Evolutionary conservation across 64 coral and sea anemone species (phyloP).

Genomic region (Pocillopora verrucosa): DNA sequence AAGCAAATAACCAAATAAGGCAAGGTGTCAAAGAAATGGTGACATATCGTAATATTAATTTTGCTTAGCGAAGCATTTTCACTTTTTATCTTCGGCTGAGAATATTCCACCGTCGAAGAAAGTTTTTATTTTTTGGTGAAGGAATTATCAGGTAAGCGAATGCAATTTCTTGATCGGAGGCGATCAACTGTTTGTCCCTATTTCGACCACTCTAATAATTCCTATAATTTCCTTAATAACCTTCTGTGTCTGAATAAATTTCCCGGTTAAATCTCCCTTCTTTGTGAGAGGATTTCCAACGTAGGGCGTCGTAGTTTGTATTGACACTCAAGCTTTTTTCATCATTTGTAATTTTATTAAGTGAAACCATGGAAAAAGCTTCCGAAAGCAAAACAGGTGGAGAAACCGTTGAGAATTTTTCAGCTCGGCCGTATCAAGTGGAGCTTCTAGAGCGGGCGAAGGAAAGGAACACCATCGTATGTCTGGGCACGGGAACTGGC

Average conservation of each 20-base stretch:
- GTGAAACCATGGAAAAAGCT: not conserved
- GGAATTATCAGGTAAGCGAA: not conserved
- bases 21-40: too few relatives aligned
- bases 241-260: too few relatives aligned
- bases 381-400: not conserved
- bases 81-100: not conserved
- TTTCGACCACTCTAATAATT: too few relatives aligned
- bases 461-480: conserved; percentile 84
- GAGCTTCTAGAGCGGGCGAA: conserved; percentile 73
- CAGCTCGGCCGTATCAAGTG: conserved; percentile 77
- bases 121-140: not conserved
- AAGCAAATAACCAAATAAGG: too few relatives aligned
- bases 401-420: not conserved
- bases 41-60: too few relatives aligned
- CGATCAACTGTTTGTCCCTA: too few relatives aligned
- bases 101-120: not conserved
- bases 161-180: not conserved
- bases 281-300: too few relatives aligned
- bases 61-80: conserved; percentile 3
- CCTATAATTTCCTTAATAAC: too few relatives aligned
- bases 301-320: too few relatives aligned
- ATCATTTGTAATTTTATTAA: not conserved
- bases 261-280: too few relatives aligned
- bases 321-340: too few relatives aligned
- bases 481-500: conserved; percentile 91